A percentile compares a stretch with the other conserved stretches of the same genome.
These are phyloP conservation scores for Drosophila koepferae DNA, from an alignment of 2,888 invertebrate species.

Conservation along the genomic window DNA sequence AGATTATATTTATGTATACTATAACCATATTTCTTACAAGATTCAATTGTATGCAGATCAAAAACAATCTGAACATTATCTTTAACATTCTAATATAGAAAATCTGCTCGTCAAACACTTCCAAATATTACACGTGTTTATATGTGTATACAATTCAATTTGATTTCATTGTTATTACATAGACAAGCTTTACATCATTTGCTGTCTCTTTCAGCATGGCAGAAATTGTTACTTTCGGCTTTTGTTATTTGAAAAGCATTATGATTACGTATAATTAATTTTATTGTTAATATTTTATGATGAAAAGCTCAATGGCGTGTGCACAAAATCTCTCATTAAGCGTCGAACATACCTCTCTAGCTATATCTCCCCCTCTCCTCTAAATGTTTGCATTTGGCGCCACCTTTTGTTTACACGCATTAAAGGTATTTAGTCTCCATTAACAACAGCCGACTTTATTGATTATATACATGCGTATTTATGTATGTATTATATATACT, in stretches of 20 bases:
- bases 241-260: slow-evolving; percentile 1
- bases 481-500: neutral
- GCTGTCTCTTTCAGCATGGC: neutral
- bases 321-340: slow-evolving; percentile 51
- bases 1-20: too few relatives aligned
- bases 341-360: slow-evolving; percentile 33
- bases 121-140: too few relatives aligned
- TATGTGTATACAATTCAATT: neutral
- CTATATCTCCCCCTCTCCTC: neutral
- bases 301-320: slow-evolving; percentile 38
- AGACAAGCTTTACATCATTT: neutral
- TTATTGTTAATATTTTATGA: slow-evolving; percentile 49
- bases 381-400: slow-evolving; percentile 13
- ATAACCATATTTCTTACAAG: too few relatives aligned
- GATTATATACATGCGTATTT: slow-evolving; percentile 34
- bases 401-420: slow-evolving; percentile 44
- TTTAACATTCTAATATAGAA: too few relatives aligned
- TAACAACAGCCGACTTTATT: slow-evolving; percentile 26
- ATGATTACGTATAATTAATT: slow-evolving; percentile 47
- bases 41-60: too few relatives aligned
- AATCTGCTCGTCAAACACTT: too few relatives aligned
- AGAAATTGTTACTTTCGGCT: neutral
- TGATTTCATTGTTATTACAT: neutral
- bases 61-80: too few relatives aligned
- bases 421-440: slow-evolving; percentile 48